Percentiles rank a stretch among this genome's conserved stretches.
Evolutionary conservation across 1,140 invertebrate species (phyloP).

Genomic region (Eupeodes corollae): DNA sequence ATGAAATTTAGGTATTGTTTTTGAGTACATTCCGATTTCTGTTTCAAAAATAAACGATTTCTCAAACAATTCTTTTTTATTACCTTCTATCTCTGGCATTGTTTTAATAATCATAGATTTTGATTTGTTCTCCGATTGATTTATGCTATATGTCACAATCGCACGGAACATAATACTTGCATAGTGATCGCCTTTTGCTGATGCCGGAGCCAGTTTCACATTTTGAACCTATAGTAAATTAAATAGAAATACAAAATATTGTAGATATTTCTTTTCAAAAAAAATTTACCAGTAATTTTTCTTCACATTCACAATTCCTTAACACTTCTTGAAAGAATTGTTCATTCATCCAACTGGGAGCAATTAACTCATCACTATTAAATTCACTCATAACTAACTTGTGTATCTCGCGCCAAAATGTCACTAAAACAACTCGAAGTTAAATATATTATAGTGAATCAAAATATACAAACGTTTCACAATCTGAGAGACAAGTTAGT

Average conservation of each 20-base stretch:
- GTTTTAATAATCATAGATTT: conserved; percentile 6
- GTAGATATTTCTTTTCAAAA: not conserved
- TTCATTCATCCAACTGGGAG: conserved; percentile 8
- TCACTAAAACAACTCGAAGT: no score
- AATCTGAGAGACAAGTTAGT: no score
- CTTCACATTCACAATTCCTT: not conserved
- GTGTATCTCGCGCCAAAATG: no score
- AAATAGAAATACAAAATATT: no score
- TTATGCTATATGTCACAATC: not conserved
- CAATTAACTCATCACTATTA: conserved; percentile 6
- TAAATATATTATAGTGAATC: no score
- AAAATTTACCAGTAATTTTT: not conserved
- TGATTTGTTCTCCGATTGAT: not conserved
- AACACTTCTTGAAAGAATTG: conserved; percentile 4
- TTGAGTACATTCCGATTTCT: conserved; percentile 6
- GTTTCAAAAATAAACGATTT: conserved; percentile 4
- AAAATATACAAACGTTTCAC: no score
- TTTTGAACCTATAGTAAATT: not conserved
- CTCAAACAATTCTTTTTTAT: conserved; percentile 1
- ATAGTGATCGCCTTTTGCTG: not conserved
- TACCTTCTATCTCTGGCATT: conserved; percentile 1
- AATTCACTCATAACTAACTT: not conserved
- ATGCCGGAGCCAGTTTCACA: not conserved
- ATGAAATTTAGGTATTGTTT: conserved; percentile 3
- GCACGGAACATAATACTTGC: conserved; percentile 2